These are phyloP conservation scores for Steinernema khuongi DNA, from an alignment of 1,140 invertebrate genomes.

Conservation along the genomic window DNA sequence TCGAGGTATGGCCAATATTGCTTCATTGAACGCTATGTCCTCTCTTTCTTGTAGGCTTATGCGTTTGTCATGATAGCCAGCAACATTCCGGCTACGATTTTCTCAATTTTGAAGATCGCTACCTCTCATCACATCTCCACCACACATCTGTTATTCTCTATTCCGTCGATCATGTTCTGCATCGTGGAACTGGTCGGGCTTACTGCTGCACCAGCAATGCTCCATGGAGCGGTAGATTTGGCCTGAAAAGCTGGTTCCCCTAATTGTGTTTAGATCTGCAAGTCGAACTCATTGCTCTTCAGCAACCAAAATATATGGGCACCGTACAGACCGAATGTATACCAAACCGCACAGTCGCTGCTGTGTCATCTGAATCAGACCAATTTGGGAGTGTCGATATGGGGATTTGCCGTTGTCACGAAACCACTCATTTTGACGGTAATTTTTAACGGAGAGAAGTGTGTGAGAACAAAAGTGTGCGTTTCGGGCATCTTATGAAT, in stretches of 20 bases:
- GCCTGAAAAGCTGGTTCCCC: too few species aligned
- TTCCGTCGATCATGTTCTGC: constrained; percentile 31
- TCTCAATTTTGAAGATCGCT: constrained; percentile 32
- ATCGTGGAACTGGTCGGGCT: constrained; percentile 36
- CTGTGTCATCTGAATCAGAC: constrained; percentile 33
- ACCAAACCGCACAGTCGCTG: constrained; percentile 31
- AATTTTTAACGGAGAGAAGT: too few species aligned
- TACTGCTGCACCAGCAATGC: constrained; percentile 34
- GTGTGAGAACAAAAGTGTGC: too few species aligned
- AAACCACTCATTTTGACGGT: constrained; percentile 41
- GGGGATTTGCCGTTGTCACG: constrained; percentile 41
- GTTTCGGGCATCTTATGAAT: too few species aligned
- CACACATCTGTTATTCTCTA: constrained; percentile 17
- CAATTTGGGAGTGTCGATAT: constrained; percentile 39
- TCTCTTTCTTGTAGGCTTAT: constrained; percentile 30
- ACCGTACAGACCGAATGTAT: constrained; percentile 27
- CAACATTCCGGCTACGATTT: constrained; percentile 39
- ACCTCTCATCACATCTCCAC: neutral
- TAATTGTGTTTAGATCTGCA: constrained; percentile 16
- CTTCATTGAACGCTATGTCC: neutral
- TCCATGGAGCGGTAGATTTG: constrained; percentile 38
- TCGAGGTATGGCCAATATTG: constrained; percentile 17
- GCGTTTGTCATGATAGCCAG: constrained; percentile 43
- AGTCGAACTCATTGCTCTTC: constrained; percentile 23
- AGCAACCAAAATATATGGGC: constrained; percentile 28